Evolutionary conservation across 2,113 vertebrate species (phyloP).

Genomic region (Martes martes): DNA sequence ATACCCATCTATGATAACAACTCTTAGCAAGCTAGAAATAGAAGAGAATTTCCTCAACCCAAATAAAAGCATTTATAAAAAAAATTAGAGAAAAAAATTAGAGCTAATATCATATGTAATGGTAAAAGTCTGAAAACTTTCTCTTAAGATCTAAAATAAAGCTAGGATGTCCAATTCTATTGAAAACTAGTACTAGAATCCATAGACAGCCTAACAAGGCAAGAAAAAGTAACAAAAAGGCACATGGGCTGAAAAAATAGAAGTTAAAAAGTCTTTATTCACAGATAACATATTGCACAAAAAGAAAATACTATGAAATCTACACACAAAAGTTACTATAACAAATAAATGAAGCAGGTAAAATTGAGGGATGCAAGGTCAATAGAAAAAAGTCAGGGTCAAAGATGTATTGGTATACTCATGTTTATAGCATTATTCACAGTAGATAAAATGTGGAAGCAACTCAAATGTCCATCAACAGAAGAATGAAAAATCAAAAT

Average conservation of each 20-base stretch:
- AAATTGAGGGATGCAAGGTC: neutral
- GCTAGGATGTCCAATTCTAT: neutral
- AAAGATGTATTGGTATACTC: neutral
- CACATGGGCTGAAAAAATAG: neutral
- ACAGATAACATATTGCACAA: neutral
- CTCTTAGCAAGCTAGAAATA: neutral
- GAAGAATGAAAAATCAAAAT: neutral
- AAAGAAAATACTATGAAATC: neutral
- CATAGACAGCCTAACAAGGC: neutral
- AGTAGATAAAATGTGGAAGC: neutral
- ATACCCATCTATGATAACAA: neutral
- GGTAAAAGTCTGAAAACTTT: neutral
- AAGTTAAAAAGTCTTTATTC: neutral
- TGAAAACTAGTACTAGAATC: neutral
- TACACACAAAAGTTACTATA: neutral
- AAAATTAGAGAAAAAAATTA: neutral
- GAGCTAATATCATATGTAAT: neutral
- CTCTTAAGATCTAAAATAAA: neutral
- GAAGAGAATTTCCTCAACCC: neutral
- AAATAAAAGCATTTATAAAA: neutral
- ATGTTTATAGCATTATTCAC: neutral
- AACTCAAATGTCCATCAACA: neutral
- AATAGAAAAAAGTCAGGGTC: neutral
- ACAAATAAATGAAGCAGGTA: neutral
- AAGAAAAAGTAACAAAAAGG: neutral